These are phyloP conservation scores for Tetragonula carbonaria DNA, from an alignment of 2,888 invertebrate genomes.

Conservation along the genomic window DNA sequence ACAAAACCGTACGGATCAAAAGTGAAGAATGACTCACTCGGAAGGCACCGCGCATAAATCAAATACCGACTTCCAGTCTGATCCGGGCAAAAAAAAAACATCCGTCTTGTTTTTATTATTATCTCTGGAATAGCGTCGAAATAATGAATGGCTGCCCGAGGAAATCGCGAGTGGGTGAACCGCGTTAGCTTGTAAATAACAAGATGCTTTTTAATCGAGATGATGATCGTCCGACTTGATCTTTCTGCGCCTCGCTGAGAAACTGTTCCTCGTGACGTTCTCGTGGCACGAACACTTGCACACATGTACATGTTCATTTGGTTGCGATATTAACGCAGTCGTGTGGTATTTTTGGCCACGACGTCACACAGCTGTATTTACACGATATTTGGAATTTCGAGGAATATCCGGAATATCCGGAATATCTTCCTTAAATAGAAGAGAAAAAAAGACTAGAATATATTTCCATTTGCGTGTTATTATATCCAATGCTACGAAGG, in stretches of 20 bases:
- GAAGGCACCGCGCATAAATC: constrained; percentile 40
- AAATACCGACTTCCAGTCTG: constrained; percentile 44
- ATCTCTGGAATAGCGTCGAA: constrained; percentile 53
- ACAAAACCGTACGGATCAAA: constrained; percentile 22
- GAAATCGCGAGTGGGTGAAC: constrained; percentile 55
- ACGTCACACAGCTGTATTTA: constrained; percentile 22
- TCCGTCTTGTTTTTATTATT: constrained; percentile 44
- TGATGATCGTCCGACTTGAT: constrained; percentile 25
- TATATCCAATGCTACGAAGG: too few relatives aligned
- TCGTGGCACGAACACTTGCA: neutral
- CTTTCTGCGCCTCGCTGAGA: neutral
- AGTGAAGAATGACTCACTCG: constrained; percentile 30
- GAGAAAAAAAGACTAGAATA: too few relatives aligned
- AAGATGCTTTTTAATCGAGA: constrained; percentile 52
- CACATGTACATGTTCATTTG: neutral
- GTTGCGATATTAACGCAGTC: constrained; percentile 20
- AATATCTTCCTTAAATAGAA: neutral
- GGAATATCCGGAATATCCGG: too few relatives aligned
- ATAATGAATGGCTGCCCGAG: constrained; percentile 57
- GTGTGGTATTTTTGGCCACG: neutral
- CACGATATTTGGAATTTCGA: neutral
- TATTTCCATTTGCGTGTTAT: neutral
- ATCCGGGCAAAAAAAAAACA: constrained; percentile 7
- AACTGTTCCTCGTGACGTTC: constrained; percentile 11
- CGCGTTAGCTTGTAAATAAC: constrained; percentile 42